phyloP scores from a whole-genome alignment of 1,140 invertebrate species.

The Drosophila pectinifera region DNA sequence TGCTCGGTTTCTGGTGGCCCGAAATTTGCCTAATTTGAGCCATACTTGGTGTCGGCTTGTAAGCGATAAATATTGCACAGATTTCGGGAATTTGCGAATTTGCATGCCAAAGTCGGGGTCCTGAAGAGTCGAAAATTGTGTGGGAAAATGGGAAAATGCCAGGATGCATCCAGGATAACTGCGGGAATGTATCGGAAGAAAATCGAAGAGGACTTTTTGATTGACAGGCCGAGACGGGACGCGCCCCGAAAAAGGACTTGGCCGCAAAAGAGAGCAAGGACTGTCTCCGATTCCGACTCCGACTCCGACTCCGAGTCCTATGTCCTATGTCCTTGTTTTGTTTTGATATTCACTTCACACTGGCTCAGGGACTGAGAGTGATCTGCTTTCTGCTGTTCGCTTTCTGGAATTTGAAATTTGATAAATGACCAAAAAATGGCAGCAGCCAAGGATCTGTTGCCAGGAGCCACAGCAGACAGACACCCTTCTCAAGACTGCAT shows the following conservation, averaged over 20 bases:
- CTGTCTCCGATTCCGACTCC: neutral
- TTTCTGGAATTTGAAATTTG: conserved; percentile 77
- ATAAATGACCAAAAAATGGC: conserved; percentile 77
- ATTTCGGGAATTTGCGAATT: conserved; percentile 58
- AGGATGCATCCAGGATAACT: neutral
- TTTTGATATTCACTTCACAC: conserved; percentile 75
- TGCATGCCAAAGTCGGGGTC: conserved; percentile 35
- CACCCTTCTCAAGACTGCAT: conserved; percentile 46
- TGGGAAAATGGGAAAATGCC: conserved; percentile 15
- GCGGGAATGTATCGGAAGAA: neutral
- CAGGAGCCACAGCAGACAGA: conserved; percentile 15
- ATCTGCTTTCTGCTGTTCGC: conserved; percentile 65
- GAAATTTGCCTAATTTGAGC: conserved; percentile 70
- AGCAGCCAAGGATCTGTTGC: conserved; percentile 31
- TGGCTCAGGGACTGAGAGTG: conserved; percentile 35
- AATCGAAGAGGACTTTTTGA: conserved; percentile 63
- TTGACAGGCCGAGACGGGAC: conserved; percentile 73
- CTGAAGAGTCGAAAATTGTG: conserved; percentile 38
- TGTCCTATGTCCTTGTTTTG: conserved; percentile 73
- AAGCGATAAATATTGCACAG: conserved; percentile 67
- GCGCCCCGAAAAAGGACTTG: conserved; percentile 61
- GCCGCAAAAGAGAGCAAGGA: conserved; percentile 33
- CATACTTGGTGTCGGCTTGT: conserved; percentile 74
- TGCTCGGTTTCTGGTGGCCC: conserved; percentile 17
- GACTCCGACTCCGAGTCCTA: conserved; percentile 11